Conservation (phyloP, 1,140 invertebrate species). For the Drosophila kurseongensis region DNA sequence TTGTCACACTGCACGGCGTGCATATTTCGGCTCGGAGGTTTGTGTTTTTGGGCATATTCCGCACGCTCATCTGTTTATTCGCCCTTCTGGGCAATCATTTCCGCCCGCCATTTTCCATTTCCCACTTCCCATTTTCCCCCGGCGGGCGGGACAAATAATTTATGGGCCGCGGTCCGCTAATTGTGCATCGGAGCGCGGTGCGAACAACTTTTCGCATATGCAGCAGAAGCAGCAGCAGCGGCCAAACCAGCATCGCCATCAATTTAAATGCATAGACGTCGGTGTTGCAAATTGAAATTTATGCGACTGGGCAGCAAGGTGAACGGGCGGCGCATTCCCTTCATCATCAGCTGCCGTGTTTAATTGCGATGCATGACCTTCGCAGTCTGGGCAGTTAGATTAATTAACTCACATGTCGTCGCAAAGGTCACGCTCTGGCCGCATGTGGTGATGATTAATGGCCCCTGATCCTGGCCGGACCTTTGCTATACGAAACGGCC, state of each 20-base stretch:
- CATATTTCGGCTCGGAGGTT: slow-evolving; percentile 46
- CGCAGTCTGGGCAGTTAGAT: slow-evolving; percentile 71
- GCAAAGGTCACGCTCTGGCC: slow-evolving; percentile 58
- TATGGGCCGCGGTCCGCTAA: slow-evolving; percentile 64
- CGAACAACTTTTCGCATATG: slow-evolving; percentile 68
- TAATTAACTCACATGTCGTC: slow-evolving; percentile 77
- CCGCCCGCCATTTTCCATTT: slow-evolving; percentile 56
- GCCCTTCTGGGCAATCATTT: slow-evolving; percentile 60
- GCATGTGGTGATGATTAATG: slow-evolving; percentile 75
- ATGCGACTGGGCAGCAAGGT: slow-evolving; percentile 58
- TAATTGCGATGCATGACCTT: slow-evolving; percentile 65
- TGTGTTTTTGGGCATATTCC: slow-evolving; percentile 20
- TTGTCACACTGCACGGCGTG: slow-evolving; percentile 28
- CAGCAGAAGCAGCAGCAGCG: slow-evolving; percentile 16
- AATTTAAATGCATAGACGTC: slow-evolving; percentile 51
- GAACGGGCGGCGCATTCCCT: slow-evolving; percentile 21
- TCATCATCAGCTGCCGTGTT: slow-evolving; percentile 39
- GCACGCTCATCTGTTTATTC: slow-evolving; percentile 27
- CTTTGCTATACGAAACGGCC: slow-evolving; percentile 9
- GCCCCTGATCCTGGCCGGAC: slow-evolving; percentile 21
- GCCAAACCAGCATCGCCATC: slow-evolving; percentile 10
- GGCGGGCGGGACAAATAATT: slow-evolving; percentile 57
- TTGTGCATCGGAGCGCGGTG: slow-evolving; percentile 67
- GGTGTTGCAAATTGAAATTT: slow-evolving; percentile 74
- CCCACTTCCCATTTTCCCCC: slow-evolving; percentile 13